A percentile compares a stretch with the other conserved stretches of the same genome.
Evolutionary conservation across 2,113 vertebrate species (phyloP).

Genomic region (Ptychochromis oligacanthus): DNA sequence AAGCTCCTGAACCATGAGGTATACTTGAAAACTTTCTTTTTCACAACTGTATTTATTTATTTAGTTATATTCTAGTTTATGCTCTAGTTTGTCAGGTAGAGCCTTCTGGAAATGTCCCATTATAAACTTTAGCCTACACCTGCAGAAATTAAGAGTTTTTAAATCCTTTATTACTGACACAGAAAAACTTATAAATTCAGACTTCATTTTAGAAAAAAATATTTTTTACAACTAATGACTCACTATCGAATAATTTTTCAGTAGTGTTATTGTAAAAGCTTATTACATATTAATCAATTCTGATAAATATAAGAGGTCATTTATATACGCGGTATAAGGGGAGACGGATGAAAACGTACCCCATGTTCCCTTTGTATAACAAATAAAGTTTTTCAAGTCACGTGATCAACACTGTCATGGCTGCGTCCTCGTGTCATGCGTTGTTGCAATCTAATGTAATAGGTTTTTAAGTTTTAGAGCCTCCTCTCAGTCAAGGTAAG

Average conservation of each 20-base stretch:
- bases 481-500: neutral
- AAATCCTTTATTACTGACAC: neutral
- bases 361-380: neutral
- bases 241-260: neutral
- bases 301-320: too few species aligned
- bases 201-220: neutral
- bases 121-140: neutral
- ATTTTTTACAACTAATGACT: too few species aligned
- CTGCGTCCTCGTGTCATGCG: slow-evolving; percentile 68
- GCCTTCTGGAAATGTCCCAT: neutral
- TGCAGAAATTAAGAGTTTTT: neutral
- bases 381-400: slow-evolving; percentile 67
- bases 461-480: neutral
- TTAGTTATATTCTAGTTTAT: neutral
- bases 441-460: neutral
- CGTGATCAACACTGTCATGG: slow-evolving; percentile 76
- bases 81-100: neutral
- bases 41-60: neutral
- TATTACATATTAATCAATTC: rapidly evolving
- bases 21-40: neutral
- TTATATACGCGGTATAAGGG: neutral
- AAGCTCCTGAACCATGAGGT: neutral
- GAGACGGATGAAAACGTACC: too few species aligned
- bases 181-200: too few species aligned
- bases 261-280: neutral